Percentiles rank a stretch among this genome's conserved stretches.
These are phyloP conservation scores for Drosophila niveifrons DNA, from an alignment of 2,888 invertebrate genomes.

Conservation along the genomic window DNA sequence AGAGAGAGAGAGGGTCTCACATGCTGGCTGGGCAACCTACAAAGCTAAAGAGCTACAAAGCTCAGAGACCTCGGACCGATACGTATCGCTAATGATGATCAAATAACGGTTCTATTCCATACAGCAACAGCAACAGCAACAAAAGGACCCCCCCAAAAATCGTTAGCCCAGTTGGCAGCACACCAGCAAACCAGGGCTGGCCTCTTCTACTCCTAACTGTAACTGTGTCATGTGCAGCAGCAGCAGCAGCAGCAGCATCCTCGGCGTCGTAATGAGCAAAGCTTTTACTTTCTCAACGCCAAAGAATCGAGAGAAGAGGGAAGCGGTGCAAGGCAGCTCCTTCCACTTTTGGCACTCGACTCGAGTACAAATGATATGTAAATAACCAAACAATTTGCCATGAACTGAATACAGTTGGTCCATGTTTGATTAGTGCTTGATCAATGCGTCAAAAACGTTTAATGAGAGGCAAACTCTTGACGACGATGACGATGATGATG, in stretches of 20 bases:
- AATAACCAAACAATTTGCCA: constrained; percentile 73
- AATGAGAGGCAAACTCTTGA: neutral
- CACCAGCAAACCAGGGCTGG: constrained; percentile 47
- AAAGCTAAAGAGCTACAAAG: constrained; percentile 39
- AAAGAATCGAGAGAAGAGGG: neutral
- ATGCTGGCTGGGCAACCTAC: constrained; percentile 38
- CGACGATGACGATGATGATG: no score
- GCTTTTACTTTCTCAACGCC: constrained; percentile 52
- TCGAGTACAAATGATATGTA: constrained; percentile 70
- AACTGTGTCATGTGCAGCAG: constrained; percentile 60
- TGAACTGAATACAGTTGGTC: constrained; percentile 32
- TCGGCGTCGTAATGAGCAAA: constrained; percentile 63
- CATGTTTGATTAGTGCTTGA: constrained; percentile 67
- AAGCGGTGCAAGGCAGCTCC: constrained; percentile 11
- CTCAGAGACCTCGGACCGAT: constrained; percentile 60
- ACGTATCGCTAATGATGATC: constrained; percentile 81
- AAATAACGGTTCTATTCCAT: constrained; percentile 69
- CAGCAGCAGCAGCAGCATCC: neutral
- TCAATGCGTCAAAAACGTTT: constrained; percentile 62
- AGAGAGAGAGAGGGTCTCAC: neutral
- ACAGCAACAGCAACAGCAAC: constrained; percentile 56
- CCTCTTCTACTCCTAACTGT: constrained; percentile 14
- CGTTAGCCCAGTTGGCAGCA: constrained; percentile 78
- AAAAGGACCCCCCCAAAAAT: constrained; percentile 60
- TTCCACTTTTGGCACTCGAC: constrained; percentile 42